Evolutionary conservation across 2,888 invertebrate genomes (phyloP).

Genomic region (Baccha elongata): DNA sequence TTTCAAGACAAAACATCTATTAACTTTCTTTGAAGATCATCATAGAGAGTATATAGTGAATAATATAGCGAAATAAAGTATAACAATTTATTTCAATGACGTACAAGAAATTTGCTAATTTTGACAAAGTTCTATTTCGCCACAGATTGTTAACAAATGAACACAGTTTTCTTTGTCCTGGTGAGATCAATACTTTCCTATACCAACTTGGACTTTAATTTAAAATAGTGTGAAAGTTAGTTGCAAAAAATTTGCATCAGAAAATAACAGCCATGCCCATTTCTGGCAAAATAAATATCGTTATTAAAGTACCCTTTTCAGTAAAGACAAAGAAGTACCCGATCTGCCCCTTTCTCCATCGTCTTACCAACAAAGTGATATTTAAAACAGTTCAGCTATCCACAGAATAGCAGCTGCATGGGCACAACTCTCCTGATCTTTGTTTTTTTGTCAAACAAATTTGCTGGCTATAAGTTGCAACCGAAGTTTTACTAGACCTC

Average conservation of each 20-base stretch:
- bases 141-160: too few relatives aligned
- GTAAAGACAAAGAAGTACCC: slow-evolving; percentile 4
- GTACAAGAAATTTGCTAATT: too few relatives aligned
- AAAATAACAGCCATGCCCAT: slow-evolving; percentile 23
- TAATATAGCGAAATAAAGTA: too few relatives aligned
- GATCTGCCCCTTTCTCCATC: neutral
- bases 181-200: too few relatives aligned
- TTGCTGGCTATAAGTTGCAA: slow-evolving; percentile 5
- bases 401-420: slow-evolving; percentile 23
- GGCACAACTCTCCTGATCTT: slow-evolving; percentile 17
- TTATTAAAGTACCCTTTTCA: slow-evolving; percentile 9
- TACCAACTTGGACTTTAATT: neutral
- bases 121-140: too few relatives aligned
- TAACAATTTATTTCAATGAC: too few relatives aligned
- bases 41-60: too few relatives aligned
- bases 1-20: neutral
- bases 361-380: neutral
- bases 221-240: slow-evolving; percentile 16
- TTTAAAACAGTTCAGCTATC: slow-evolving; percentile 12
- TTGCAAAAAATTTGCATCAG: slow-evolving; percentile 4
- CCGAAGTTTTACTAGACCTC: slow-evolving; percentile 22
- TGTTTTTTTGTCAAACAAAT: slow-evolving; percentile 31
- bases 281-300: slow-evolving; percentile 15
- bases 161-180: slow-evolving; percentile 15
- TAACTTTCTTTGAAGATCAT: neutral